These are phyloP conservation scores for Minunthozetes semirufus DNA, from an alignment of 2,888 invertebrate species.

Conservation along the genomic window DNA sequence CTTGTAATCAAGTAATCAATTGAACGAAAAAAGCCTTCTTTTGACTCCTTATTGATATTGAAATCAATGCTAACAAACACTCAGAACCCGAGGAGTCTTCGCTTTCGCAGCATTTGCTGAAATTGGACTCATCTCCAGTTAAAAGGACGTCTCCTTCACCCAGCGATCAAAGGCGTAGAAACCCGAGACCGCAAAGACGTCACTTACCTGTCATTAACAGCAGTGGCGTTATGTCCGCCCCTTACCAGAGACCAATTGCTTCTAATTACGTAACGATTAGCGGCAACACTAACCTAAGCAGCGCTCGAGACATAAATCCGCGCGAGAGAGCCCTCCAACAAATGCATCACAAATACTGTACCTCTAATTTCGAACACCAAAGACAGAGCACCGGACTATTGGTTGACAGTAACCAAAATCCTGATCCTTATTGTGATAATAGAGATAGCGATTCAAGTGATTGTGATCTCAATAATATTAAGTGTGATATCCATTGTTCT, in stretches of 20 bases:
- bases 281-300: neutral
- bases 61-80: too few relatives aligned
- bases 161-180: neutral
- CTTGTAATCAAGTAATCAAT: neutral
- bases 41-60: too few relatives aligned
- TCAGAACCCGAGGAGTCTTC: neutral
- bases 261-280: neutral
- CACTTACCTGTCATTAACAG: neutral
- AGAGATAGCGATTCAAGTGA: constrained; percentile 25
- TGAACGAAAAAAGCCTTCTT: neutral
- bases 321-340: constrained; percentile 11
- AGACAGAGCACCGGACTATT: neutral
- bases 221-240: neutral
- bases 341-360: neutral
- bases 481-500: constrained; percentile 11
- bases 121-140: constrained; percentile 4
- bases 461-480: constrained; percentile 25
- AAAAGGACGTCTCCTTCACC: constrained; percentile 13
- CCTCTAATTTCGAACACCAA: neutral
- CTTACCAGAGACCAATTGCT: neutral
- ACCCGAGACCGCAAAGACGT: neutral
- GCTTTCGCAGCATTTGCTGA: neutral
- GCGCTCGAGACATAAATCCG: neutral
- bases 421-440: neutral
- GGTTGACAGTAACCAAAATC: neutral